Evolutionary conservation across 2,113 vertebrate species (phyloP), one percentile per base, ranked within the genome.

Genomic region (Stictonetta naevosa): DNA sequence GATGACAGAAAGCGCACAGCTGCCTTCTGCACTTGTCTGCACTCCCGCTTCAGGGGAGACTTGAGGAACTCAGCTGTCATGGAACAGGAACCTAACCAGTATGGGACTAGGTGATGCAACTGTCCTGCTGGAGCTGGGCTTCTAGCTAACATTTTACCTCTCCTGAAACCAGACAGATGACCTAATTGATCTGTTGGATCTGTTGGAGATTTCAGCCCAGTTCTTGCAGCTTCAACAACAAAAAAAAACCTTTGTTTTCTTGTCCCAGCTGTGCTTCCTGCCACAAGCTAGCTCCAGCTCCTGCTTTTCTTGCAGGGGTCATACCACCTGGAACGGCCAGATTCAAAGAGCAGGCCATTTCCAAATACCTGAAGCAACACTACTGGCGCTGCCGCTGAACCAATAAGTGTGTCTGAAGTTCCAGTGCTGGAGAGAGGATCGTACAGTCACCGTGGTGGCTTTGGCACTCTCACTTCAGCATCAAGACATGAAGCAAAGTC

Each of bases 321-420:
- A 11, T 2, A 21, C 64, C 28, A 17, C 22, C 44, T 15, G n/a
- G 20, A 67, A 60, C 10, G 34, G 62, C 53, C 3, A 13, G 63
- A n/a, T 20, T 46, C 79, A 26, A 33, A 29, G 28, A 22, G 20
- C 0, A 6, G 50, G 72, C 22, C 6, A 3, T 18, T 62, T 50
- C 31, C 55, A 52, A 44, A 20, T 3, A 42, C 56, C 2, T 19
- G 48, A 18, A 58, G 40, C 62, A 44, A 34, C 3, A 3, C 34
- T 12, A 10, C 7, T 0, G 0, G 34, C 64, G 42, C 22, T 38
- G 6, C 19, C 11, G 16, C 33, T 9, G 31, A 7, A 29, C n/a
- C 60, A 31, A 13, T 2, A 25, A 13, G 21, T 2, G 40, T 3
- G 21, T 22, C 33, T 8, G 7, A 15, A 2, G 1, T 18, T 40